Conservation (phyloP, 2,797 vertebrate species). For the Neoniphon sammara region DNA sequence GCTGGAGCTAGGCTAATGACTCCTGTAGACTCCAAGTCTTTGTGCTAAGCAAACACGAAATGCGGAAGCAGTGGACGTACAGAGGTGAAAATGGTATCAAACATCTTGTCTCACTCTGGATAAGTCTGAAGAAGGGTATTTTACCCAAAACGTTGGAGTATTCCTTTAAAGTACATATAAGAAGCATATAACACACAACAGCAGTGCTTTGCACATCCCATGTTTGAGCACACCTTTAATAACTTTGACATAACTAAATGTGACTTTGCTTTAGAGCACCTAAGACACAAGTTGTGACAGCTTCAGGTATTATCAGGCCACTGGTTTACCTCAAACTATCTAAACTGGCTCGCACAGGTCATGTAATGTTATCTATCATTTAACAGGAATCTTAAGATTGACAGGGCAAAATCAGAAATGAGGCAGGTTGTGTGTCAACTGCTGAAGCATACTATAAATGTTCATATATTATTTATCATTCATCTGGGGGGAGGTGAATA, state of each 20-base stretch:
- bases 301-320: slow-evolving; percentile 10
- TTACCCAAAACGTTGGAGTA: too few species aligned
- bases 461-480: slow-evolving; percentile 23
- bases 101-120: too few species aligned
- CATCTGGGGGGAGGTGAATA: slow-evolving; percentile 10
- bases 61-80: too few species aligned
- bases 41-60: too few species aligned
- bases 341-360: slow-evolving; percentile 1
- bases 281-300: slow-evolving; percentile 9
- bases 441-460: slow-evolving; percentile 10
- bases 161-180: not conserved
- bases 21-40: too few species aligned
- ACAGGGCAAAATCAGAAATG: slow-evolving; percentile 21
- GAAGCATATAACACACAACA: not conserved
- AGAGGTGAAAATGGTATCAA: too few species aligned
- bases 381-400: slow-evolving; percentile 34
- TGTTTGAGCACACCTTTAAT: slow-evolving; percentile 10
- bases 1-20: too few species aligned
- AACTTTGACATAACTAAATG: slow-evolving; percentile 23
- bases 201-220: not conserved
- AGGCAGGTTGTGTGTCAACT: slow-evolving; percentile 21
- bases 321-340: slow-evolving; percentile 22
- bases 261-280: slow-evolving; percentile 12
- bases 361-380: slow-evolving; percentile 22
- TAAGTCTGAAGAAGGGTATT: too few species aligned